Evolutionary conservation across 2,888 invertebrate species (phyloP), one percentile per base, ranked within the genome.

Genomic region (Barypeithes pellucidus): DNA sequence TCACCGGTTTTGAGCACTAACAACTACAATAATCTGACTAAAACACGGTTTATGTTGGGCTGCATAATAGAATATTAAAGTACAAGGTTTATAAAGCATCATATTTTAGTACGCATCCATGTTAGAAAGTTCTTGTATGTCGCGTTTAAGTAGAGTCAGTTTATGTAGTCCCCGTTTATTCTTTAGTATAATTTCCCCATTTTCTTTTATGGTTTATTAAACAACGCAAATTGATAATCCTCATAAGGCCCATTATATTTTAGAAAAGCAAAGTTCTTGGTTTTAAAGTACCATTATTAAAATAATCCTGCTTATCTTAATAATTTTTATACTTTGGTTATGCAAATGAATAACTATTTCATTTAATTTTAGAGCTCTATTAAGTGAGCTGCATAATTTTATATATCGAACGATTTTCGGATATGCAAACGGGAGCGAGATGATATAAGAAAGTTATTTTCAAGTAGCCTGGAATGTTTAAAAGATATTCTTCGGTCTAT

Each of bases 291-390:
- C 43, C 52, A 18, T 68, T 68, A 61, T 61, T 61, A 62, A 68
- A 68, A 61, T 47, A 57, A 59, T 59, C 47, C 52, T 41, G 29
- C 69, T 63, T 69, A 69, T 69, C 69, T 61, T 52, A 41, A 68
- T 33, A 50, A 60, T 60, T 36, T 54, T 29, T 29, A 29, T 62
- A 47, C 62, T 69, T 69, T 63, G 54, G 69, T 43, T 69, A 62
- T 69, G 69, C 54, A 54, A 63, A 69, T 54, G 18, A 43, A 63
- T 14, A 20, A 20, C 50, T 36, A 43, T 69, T 69, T 69, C 54
- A 69, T 62, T 69, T 39, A 14, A 12, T 47, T 68, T 68, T 36
- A 59, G 20, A 7, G 68, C 60, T 68, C 20, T 61, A 68, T 61
- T 68, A 61, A 50, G 47, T n/a, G 39, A 29, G 20, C 52, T 1